A percentile compares a stretch with the other conserved stretches of the same genome.
These are phyloP conservation scores for Epizoanthus ramosus DNA, from an alignment of 92 coral and sea anemone genomes.

Conservation along the genomic window DNA sequence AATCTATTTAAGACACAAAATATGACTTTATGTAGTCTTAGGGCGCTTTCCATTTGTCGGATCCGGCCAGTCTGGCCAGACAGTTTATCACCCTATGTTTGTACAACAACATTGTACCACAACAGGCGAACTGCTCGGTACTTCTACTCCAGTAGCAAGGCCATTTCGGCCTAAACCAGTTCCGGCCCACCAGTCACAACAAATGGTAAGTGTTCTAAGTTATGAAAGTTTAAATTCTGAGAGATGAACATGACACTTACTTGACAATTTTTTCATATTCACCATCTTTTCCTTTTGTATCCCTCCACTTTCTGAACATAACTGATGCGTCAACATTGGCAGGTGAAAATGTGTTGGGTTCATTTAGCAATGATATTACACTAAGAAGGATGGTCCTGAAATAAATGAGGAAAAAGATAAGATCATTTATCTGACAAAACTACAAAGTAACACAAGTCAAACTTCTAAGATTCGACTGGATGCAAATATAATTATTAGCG, in stretches of 20 bases:
- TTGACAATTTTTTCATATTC: slow-evolving; percentile 93
- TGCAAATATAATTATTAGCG: too few species aligned
- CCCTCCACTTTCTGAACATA: slow-evolving; percentile 98
- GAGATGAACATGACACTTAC: slow-evolving; percentile 48
- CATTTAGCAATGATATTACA: slow-evolving; percentile 95
- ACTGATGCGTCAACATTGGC: slow-evolving; percentile 99
- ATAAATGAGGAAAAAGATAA: slow-evolving; percentile 22
- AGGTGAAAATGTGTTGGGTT: slow-evolving; percentile 98
- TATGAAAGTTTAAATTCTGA: neutral
- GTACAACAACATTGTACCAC: too few species aligned
- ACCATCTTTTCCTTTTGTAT: slow-evolving; percentile 93
- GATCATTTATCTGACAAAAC: neutral
- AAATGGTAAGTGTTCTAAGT: too few species aligned
- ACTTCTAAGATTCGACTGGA: neutral
- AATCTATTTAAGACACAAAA: too few species aligned
- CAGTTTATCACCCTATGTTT: too few species aligned
- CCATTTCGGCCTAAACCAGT: too few species aligned
- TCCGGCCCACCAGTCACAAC: too few species aligned
- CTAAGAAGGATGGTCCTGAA: slow-evolving; percentile 92
- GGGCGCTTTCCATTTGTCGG: too few species aligned
- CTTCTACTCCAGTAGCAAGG: too few species aligned
- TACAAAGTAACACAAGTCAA: neutral
- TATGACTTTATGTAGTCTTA: too few species aligned
- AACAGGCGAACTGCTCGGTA: too few species aligned
- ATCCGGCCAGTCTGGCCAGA: too few species aligned